Evolutionary conservation across 2,888 invertebrate genomes (phyloP).

Genomic region (Byasa hedistus): DNA sequence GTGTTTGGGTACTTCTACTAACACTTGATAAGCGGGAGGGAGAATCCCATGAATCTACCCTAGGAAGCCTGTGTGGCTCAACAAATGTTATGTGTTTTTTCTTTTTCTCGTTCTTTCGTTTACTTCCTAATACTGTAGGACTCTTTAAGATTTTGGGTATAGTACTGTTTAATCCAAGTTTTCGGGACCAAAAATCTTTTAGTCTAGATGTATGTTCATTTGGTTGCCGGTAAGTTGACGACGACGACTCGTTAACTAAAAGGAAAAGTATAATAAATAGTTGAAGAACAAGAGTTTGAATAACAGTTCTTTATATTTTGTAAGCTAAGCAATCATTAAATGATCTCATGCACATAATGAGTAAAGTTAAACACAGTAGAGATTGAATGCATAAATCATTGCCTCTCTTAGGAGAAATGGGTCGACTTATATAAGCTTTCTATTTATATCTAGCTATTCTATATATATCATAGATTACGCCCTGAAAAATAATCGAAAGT

Average conservation of each 20-base stretch:
- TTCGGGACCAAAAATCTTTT: constrained; percentile 9
- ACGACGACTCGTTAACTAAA: constrained; percentile 8
- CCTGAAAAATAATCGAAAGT: no score
- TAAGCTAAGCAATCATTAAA: neutral
- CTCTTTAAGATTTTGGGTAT: constrained; percentile 2
- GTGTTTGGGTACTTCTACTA: constrained; percentile 9
- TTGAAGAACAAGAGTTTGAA: neutral
- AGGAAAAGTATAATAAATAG: neutral
- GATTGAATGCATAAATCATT: neutral
- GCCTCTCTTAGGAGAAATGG: neutral
- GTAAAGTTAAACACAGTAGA: neutral
- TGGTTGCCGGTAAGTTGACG: neutral
- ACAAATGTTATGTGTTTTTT: constrained; percentile 19
- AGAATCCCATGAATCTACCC: constrained; percentile 4
- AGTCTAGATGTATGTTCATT: neutral
- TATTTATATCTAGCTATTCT: neutral
- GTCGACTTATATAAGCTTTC: neutral
- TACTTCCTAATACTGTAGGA: neutral
- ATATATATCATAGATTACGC: neutral
- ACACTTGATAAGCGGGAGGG: neutral
- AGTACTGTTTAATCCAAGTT: neutral
- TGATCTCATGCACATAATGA: neutral
- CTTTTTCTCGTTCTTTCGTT: constrained; percentile 1
- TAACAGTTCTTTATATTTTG: neutral
- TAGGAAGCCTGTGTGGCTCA: constrained; percentile 13